phyloP scores from a whole-genome alignment of 2,797 vertebrate species.

The Halcyon badia region DNA sequence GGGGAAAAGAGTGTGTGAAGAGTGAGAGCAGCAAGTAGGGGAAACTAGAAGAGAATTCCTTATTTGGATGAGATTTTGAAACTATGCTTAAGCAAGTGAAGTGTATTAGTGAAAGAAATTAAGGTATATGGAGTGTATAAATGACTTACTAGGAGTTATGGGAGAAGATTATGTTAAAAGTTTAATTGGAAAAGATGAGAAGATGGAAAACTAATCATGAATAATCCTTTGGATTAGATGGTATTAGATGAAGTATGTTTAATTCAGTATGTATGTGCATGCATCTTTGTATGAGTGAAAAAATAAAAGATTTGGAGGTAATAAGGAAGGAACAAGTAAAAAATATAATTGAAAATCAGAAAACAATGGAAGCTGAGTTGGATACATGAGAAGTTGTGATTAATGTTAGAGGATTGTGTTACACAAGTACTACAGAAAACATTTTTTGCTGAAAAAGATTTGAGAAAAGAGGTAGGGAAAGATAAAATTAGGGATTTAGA shows the following conservation, averaged over 20 bases:
- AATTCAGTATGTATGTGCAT: fast-evolving
- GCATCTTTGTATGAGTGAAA: background rate
- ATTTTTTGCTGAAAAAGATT: background rate
- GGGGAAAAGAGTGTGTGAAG: background rate
- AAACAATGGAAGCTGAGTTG: background rate
- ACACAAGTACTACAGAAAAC: background rate
- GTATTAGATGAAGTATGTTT: background rate
- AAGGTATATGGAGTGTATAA: background rate
- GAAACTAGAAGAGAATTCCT: background rate
- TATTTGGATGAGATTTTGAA: background rate
- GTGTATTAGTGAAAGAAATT: background rate
- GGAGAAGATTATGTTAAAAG: background rate
- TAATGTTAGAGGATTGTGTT: background rate
- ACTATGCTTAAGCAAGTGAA: background rate
- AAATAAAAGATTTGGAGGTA: background rate
- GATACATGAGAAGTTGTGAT: background rate
- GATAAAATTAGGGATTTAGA: background rate
- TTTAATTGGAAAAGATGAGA: background rate
- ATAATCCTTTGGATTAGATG: background rate
- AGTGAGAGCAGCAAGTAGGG: background rate
- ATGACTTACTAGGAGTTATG: background rate
- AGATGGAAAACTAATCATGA: background rate
- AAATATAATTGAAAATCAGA: background rate
- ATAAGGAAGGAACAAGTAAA: background rate
- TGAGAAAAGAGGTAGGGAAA: background rate